Base-by-base conservation (phyloP, 2,113 vertebrate genomes). In the Lepus americanus region DNA sequence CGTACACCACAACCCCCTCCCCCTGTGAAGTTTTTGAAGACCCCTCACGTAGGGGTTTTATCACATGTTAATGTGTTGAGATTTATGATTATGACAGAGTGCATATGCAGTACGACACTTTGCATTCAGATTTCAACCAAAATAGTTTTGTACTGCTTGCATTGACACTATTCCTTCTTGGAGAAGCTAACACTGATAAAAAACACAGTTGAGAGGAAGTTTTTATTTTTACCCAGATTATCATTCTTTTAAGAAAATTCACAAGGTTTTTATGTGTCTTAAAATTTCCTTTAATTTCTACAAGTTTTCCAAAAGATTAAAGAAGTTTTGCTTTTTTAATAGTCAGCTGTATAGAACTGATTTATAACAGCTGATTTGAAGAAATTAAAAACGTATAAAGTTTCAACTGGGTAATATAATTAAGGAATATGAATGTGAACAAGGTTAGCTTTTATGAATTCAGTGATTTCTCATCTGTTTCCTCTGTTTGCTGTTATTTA, bases 341-440 rank as follows among this genome's bases (percentile, higher is more conserved):
- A 84, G 20, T 88, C 25, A 20, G 39, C 31, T 70, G 27, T 70
- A 83, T 5, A 70, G 22, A 83, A 74, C 20, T 90, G 31, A 78
- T 55, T 94, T 89, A n/a, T 64, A 66, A 51, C 31, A 78, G 59
- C 16, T 90, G 73, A 61, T 88, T 81, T 29, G 73, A 33, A 80
- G 3, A 84, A 67, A n/a, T 29, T 53, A 78, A 89, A 55, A 63
- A 86, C 12, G 16, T 87, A 13, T 78, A 80, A 70, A 72, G 16
- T 64, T 90, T 79, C n/a, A 87, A 23, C 66, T 94, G 66, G 11
- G 79, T 51, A 83, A 53, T 49, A 33, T 90, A 94, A 66, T 79
- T 95, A 77, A 95, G 49, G 27, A 49, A 66, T 66, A 59, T 49
- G 22, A 39, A 77, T 90, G 31, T 74, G 14, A 74, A 87, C 20